A percentile compares a stretch with the other conserved stretches of the same genome.
Conservation (phyloP, 2,113 vertebrate species). For the Acanthisitta chloris region DNA sequence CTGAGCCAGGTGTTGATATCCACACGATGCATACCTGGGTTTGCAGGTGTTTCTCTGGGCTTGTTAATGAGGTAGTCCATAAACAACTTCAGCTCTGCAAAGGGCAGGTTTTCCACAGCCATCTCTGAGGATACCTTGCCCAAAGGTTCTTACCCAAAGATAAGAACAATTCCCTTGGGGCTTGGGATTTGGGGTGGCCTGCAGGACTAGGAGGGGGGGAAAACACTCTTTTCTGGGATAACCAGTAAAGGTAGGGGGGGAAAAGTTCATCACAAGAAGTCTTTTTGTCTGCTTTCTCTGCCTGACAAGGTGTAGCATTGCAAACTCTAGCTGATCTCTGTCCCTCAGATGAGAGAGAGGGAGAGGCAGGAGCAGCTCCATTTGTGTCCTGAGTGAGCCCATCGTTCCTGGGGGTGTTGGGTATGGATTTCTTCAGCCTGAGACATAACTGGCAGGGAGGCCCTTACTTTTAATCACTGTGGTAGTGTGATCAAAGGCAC, state of each 20-base stretch:
- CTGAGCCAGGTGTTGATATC: background rate
- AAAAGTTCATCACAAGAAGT: background rate
- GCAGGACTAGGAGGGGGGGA: background rate
- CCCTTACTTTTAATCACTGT: background rate
- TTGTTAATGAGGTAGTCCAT: background rate
- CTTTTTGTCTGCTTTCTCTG: background rate
- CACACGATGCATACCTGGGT: fast-evolving
- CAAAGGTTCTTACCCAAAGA: background rate
- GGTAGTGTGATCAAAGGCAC: fast-evolving
- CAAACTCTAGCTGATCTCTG: background rate
- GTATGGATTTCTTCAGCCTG: background rate
- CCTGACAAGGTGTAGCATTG: background rate
- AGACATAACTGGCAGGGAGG: fast-evolving
- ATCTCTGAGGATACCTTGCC: fast-evolving
- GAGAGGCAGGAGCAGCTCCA: background rate
- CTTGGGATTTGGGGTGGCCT: background rate
- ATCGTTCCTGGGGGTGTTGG: fast-evolving
- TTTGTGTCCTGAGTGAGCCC: fast-evolving
- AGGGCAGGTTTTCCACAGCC: too few species aligned
- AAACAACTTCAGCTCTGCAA: background rate
- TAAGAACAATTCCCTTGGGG: background rate
- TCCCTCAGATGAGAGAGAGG: background rate
- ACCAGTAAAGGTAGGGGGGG: background rate
- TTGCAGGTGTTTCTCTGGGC: background rate
- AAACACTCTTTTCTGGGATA: background rate